Conservation (phyloP, 2,888 invertebrate species). For the Agrilus cyanescens region DNA sequence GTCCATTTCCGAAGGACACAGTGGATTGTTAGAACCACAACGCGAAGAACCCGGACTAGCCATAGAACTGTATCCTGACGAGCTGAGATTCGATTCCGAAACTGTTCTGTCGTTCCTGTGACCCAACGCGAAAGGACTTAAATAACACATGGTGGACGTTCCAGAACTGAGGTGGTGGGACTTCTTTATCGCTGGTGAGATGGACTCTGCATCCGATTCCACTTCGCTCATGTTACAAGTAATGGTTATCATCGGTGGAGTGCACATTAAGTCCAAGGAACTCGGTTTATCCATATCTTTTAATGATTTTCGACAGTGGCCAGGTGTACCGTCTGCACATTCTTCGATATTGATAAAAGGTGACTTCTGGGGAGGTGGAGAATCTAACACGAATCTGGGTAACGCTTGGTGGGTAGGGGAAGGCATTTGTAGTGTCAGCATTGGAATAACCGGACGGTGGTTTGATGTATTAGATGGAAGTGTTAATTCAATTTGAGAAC, state of each 20-base stretch:
- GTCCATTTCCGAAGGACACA: slow-evolving; percentile 65
- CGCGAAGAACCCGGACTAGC: slow-evolving; percentile 73
- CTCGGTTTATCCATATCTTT: slow-evolving; percentile 53
- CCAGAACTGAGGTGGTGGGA: slow-evolving; percentile 33
- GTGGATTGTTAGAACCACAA: slow-evolving; percentile 69
- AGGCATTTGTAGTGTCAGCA: slow-evolving; percentile 53
- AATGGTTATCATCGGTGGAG: slow-evolving; percentile 59
- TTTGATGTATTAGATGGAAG: slow-evolving; percentile 37
- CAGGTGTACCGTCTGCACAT: slow-evolving; percentile 19
- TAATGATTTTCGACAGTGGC: slow-evolving; percentile 37
- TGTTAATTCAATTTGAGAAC: neutral
- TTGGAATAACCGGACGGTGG: slow-evolving; percentile 49
- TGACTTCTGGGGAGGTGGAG: slow-evolving; percentile 44
- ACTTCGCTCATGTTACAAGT: slow-evolving; percentile 64
- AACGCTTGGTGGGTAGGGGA: slow-evolving; percentile 50
- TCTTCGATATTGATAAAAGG: slow-evolving; percentile 23
- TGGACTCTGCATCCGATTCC: slow-evolving; percentile 60
- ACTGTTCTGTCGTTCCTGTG: slow-evolving; percentile 61
- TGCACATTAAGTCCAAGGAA: slow-evolving; percentile 48
- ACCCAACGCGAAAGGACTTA: slow-evolving; percentile 68
- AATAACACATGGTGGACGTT: slow-evolving; percentile 54
- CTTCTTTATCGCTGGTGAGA: slow-evolving; percentile 46
- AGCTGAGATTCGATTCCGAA: slow-evolving; percentile 73
- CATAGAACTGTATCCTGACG: slow-evolving; percentile 77
- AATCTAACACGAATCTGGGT: slow-evolving; percentile 39